Percentiles rank a stretch among this genome's conserved stretches.
Conservation (phyloP, 2,888 invertebrate genomes). For the Cancer borealis region DNA sequence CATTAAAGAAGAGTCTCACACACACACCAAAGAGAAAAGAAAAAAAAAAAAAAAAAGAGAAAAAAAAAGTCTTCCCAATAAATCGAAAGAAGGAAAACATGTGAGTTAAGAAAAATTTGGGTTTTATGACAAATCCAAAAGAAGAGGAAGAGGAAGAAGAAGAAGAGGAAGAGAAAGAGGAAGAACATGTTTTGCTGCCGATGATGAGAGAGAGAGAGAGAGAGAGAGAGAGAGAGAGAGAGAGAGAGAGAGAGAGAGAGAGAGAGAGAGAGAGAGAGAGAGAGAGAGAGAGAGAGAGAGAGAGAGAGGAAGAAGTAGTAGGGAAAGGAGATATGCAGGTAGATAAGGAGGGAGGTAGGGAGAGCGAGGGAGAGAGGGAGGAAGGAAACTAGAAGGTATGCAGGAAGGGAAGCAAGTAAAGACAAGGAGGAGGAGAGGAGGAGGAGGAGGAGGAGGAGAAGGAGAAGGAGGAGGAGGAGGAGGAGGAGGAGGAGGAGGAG, state of each 20-base stretch:
- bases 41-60: background rate
- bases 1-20: background rate
- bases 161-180: background rate
- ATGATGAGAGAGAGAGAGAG: background rate
- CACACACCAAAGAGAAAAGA: too few relatives aligned
- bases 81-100: background rate
- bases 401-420: background rate
- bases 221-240: background rate
- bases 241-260: background rate
- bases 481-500: slow-evolving; percentile 21
- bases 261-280: background rate
- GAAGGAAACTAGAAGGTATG: too few relatives aligned
- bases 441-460: background rate
- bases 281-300: background rate
- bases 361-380: background rate
- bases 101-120: background rate
- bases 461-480: slow-evolving; percentile 6
- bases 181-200: background rate
- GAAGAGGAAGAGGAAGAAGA: background rate
- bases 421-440: background rate
- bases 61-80: background rate
- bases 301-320: background rate
- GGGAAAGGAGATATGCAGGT: background rate
- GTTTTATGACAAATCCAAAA: background rate
- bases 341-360: background rate